phyloP scores from a whole-genome alignment of 2,888 invertebrate genomes.

The Lysandra bellargus region DNA sequence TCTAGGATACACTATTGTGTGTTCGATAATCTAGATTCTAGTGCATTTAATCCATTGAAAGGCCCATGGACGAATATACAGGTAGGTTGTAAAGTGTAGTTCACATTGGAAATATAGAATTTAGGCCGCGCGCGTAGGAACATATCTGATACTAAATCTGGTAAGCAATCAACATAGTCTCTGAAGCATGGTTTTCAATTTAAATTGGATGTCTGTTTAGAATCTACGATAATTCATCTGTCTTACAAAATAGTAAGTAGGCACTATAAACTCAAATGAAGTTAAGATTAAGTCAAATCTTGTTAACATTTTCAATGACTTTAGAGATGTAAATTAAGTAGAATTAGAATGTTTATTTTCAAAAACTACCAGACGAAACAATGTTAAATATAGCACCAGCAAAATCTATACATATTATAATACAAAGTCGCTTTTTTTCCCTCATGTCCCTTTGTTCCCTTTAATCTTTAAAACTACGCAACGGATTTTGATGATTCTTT shows the following conservation, averaged over 20 bases:
- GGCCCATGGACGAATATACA: background rate
- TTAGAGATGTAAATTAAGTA: too few species aligned
- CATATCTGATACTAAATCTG: slow-evolving; percentile 47
- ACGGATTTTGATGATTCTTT: too few species aligned
- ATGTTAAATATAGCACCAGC: too few species aligned
- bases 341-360: too few species aligned
- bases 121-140: slow-evolving; percentile 44
- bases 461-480: too few species aligned
- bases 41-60: background rate
- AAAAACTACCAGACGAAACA: too few species aligned
- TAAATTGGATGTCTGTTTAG: background rate
- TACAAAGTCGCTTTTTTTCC: too few species aligned
- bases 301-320: too few species aligned
- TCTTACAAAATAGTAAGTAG: background rate
- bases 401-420: too few species aligned
- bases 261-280: too few species aligned
- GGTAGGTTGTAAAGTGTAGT: background rate
- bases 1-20: background rate
- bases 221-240: background rate
- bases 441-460: too few species aligned
- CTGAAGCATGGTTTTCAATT: slow-evolving; percentile 37
- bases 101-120: slow-evolving; percentile 42
- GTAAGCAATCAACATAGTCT: slow-evolving; percentile 54
- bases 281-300: too few species aligned
- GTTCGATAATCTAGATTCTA: background rate